A percentile compares a stretch with the other conserved stretches of the same genome.
These are phyloP conservation scores for Calypte anna DNA, from an alignment of 2,113 vertebrate species.

Conservation along the genomic window DNA sequence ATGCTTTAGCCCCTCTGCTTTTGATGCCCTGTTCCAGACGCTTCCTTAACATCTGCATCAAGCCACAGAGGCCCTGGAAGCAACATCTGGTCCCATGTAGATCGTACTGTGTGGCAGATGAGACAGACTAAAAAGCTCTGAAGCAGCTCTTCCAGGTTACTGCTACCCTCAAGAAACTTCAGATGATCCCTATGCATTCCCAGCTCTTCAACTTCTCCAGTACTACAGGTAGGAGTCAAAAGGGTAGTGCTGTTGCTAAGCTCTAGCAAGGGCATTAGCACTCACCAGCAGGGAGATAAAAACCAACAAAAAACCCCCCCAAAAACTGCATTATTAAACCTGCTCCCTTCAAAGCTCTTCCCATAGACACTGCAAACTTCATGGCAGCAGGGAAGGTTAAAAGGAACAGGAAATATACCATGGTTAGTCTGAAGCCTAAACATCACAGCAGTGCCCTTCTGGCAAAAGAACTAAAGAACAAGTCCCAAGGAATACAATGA, in stretches of 20 bases:
- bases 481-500: background rate
- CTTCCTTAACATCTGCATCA: slow-evolving; percentile 35
- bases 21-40: background rate
- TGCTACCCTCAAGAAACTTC: background rate
- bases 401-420: background rate
- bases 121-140: background rate
- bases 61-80: background rate
- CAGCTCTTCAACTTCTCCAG: background rate
- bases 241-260: background rate
- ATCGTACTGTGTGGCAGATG: slow-evolving; percentile 6
- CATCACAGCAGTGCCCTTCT: background rate
- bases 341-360: background rate
- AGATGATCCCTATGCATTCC: background rate
- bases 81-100: background rate
- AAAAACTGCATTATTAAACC: background rate
- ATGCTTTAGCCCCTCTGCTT: slow-evolving; percentile 31
- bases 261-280: background rate
- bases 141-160: background rate
- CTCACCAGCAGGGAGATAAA: background rate
- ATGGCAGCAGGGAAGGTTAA: background rate
- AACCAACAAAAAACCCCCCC: no score
- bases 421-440: background rate
- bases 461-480: background rate
- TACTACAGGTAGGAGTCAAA: background rate
- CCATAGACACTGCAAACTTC: background rate